Base-by-base conservation (phyloP, 2,888 invertebrate genomes). In the Archips xylosteana region DNA sequence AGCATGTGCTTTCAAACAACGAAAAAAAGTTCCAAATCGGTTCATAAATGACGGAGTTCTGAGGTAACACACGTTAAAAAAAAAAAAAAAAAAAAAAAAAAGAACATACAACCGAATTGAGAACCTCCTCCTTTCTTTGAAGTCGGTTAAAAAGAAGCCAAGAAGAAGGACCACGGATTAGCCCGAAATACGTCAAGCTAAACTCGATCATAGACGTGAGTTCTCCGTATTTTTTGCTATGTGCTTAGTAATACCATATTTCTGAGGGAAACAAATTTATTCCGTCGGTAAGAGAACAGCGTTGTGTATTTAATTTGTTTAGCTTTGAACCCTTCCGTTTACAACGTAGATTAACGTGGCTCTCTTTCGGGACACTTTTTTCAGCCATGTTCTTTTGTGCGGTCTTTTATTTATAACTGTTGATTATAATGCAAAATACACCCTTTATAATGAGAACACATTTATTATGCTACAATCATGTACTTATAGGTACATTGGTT, bases 311-410 rank as follows among this genome's bases (percentile, higher is more conserved):
- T 60, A 60, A 68, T 68, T 47, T 34, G 39, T 49, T 68, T 68
- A 39, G 68, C 47, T 54, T 36, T 32, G n/a, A 68, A 45, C 68
- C 60, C 68, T 68, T 68, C 60, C 60, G 68, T 61, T 68, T 60
- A 47, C 68, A 60, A 36, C 68, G 60, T 60, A 47, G 47, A 60
- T 68, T 57, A 57, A 68, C 47, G 51, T 4, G n/a, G 49, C 10
- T 36, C 49, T 49, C 54, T 67, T 67, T 57, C 13, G 42, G 61
- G 61, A 34, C 49, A 9, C 23, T 39, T 23, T 69, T 69, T 39
- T 36, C 12, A 49, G 34, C 5, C 59, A 23, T 10, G 51, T 34
- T 34, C 42, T 54, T 59, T 67, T 64, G 32, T 64, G 49, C 45
- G 34, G 23, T 34, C n/a, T 64, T 45, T 34, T 64, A 64, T 64